These are phyloP conservation scores for Aphidius ervi DNA, from an alignment of 1,140 invertebrate genomes.

Conservation along the genomic window DNA sequence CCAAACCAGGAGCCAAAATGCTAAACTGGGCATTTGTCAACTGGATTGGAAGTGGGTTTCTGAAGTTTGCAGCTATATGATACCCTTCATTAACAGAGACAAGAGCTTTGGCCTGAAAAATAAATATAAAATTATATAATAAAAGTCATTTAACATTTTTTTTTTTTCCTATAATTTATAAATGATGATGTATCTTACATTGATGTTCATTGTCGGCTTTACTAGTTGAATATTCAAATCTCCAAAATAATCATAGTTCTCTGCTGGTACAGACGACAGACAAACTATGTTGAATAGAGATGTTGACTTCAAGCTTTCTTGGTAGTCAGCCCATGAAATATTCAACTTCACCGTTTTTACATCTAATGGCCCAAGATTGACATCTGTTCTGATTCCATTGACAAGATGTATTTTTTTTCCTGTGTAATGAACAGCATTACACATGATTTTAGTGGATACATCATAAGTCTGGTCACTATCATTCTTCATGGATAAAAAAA, in stretches of 20 bases:
- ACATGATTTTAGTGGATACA: slow-evolving; percentile 65
- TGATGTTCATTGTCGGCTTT: slow-evolving; percentile 84
- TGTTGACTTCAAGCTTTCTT: slow-evolving; percentile 69
- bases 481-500: slow-evolving; percentile 69
- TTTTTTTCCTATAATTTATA: no score
- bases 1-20: slow-evolving; percentile 75
- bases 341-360: slow-evolving; percentile 66
- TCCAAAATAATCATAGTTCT: slow-evolving; percentile 81
- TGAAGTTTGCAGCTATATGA: slow-evolving; percentile 63
- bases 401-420: slow-evolving; percentile 69
- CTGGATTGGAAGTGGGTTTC: slow-evolving; percentile 75
- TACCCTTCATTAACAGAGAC: slow-evolving; percentile 24
- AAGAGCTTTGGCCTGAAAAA: slow-evolving; percentile 52
- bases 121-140: slow-evolving; percentile 5
- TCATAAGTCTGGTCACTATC: slow-evolving; percentile 62
- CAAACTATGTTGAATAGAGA: slow-evolving; percentile 81
- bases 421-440: slow-evolving; percentile 78
- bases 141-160: no score
- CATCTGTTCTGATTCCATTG: slow-evolving; percentile 55
- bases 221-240: slow-evolving; percentile 85
- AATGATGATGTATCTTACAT: slow-evolving; percentile 43
- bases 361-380: slow-evolving; percentile 62
- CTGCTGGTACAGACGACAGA: slow-evolving; percentile 74
- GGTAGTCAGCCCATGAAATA: slow-evolving; percentile 78
- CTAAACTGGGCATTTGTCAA: slow-evolving; percentile 72